A percentile compares a stretch with the other conserved stretches of the same genome.
phyloP scores from a whole-genome alignment of 2,888 invertebrate genomes.

The Dioctria rufipes region DNA sequence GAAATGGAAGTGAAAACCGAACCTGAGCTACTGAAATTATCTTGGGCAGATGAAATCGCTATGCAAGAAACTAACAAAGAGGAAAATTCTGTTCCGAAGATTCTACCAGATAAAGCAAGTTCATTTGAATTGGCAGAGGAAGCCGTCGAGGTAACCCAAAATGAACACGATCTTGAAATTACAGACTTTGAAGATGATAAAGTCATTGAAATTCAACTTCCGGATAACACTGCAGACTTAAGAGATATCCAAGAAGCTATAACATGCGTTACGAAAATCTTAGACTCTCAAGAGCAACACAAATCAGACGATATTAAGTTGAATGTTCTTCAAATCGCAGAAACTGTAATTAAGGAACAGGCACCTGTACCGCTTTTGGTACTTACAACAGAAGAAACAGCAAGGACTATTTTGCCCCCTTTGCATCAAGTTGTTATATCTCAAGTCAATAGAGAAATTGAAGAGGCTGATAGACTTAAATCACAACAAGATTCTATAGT shows the following conservation, averaged over 20 bases:
- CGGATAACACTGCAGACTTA: neutral
- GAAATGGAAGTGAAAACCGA: conserved; percentile 4
- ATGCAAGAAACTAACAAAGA: conserved; percentile 1
- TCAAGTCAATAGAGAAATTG: neutral
- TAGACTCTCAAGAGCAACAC: neutral
- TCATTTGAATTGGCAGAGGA: neutral
- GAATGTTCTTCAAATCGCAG: neutral
- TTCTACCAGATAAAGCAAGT: neutral
- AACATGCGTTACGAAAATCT: neutral
- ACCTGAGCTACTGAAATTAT: neutral
- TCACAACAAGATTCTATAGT: neutral
- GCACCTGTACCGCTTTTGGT: too few species aligned
- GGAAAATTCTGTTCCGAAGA: neutral
- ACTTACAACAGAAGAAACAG: too few species aligned
- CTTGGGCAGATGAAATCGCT: conserved; percentile 40
- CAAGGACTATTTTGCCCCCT: too few species aligned
- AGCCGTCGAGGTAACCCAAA: neutral
- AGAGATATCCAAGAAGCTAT: conserved; percentile 11
- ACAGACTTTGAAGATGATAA: neutral
- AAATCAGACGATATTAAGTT: neutral
- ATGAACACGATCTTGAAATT: neutral
- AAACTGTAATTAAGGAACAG: too few species aligned
- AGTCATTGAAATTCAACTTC: conserved; percentile 40
- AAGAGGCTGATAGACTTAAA: neutral
- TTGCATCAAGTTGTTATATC: neutral